These are phyloP conservation scores for Drosophila prolongata DNA, from an alignment of 2,888 invertebrate genomes.

Conservation along the genomic window DNA sequence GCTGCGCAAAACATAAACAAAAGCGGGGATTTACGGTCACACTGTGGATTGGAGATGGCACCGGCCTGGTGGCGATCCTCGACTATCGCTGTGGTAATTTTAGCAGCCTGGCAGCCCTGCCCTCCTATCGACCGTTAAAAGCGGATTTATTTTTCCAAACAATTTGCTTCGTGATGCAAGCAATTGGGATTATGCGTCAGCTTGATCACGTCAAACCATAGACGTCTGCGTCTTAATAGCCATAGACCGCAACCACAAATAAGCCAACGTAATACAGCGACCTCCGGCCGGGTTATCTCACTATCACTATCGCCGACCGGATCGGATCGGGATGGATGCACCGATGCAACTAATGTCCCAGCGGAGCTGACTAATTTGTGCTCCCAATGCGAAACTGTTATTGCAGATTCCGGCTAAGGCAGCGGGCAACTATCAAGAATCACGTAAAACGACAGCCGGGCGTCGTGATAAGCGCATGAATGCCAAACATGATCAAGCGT, in stretches of 20 bases:
- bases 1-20: conserved; percentile 3
- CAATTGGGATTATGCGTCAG: conserved; percentile 21
- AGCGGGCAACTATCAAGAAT: conserved; percentile 35
- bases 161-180: neutral
- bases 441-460: conserved; percentile 55
- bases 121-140: conserved; percentile 11
- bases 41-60: neutral
- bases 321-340: conserved; percentile 24
- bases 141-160: neutral
- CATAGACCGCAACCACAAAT: conserved; percentile 20
- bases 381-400: conserved; percentile 44
- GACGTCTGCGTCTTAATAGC: conserved; percentile 7
- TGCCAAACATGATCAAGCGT: conserved; percentile 67
- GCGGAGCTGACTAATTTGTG: conserved; percentile 32
- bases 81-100: neutral
- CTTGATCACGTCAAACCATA: conserved; percentile 33
- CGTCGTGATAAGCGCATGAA: conserved; percentile 72
- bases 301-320: neutral
- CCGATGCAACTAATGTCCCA: conserved; percentile 14
- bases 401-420: conserved; percentile 49
- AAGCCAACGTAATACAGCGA: conserved; percentile 9
- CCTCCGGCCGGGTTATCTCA: conserved; percentile 26
- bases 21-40: conserved; percentile 1
- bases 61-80: conserved; percentile 2
- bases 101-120: neutral